A percentile compares a stretch with the other conserved stretches of the same genome.
These are phyloP conservation scores for Sebastes oblongus DNA, from an alignment of 2,797 vertebrate species.

Conservation along the genomic window DNA sequence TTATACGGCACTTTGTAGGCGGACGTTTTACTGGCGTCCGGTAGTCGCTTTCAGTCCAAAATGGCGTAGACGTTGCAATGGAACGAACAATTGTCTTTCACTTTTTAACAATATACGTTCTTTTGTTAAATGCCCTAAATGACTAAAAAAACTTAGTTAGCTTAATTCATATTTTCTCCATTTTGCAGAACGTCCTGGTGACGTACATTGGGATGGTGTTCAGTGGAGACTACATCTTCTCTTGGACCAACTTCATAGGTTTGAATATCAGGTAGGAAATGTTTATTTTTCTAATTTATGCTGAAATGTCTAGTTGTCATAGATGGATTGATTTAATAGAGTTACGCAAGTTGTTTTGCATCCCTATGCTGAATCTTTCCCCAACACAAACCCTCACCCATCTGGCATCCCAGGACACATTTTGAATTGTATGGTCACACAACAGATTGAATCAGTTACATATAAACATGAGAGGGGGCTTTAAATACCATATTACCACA, in stretches of 20 bases:
- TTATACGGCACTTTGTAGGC: no score
- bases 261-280: conserved; percentile 93
- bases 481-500: not conserved
- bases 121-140: no score
- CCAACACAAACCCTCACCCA: not conserved
- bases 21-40: no score
- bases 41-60: no score
- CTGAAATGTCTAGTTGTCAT: not conserved
- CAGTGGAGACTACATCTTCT: conserved; percentile 98
- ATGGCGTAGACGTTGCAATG: no score
- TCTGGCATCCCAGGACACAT: not conserved
- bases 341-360: not conserved
- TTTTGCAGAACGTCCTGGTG: conserved; percentile 92
- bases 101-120: no score
- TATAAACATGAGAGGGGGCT: not conserved
- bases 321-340: not conserved
- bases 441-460: not conserved
- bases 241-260: conserved; percentile 97
- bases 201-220: conserved; percentile 99
- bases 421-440: not conserved
- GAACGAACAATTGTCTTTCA: no score
- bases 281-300: not conserved
- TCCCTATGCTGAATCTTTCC: not conserved
- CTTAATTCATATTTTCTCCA: not conserved
- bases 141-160: no score